Percentiles rank a stretch among this genome's conserved stretches.
Conservation (phyloP, 2,888 invertebrate genomes). For the Galerucella calmariensis region DNA sequence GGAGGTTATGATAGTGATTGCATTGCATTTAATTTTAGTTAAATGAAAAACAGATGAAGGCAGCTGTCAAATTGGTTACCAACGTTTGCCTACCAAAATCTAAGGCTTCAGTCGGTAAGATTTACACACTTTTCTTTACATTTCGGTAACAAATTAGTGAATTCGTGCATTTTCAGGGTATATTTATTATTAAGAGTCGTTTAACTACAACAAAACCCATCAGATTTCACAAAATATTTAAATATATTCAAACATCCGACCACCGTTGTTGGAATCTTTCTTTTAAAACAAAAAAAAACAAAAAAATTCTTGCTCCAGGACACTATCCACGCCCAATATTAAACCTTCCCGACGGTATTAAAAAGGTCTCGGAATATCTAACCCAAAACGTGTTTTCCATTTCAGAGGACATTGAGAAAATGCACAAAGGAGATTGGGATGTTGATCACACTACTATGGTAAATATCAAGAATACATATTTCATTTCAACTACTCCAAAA, state of each 20-base stretch:
- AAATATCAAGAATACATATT: conserved; percentile 33
- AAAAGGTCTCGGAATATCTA: conserved; percentile 9
- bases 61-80: conserved; percentile 72
- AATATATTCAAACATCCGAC: not conserved
- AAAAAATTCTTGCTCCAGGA: not conserved
- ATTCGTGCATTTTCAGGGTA: not conserved
- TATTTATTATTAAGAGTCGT: not conserved
- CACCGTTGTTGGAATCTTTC: not conserved
- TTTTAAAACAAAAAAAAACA: not conserved
- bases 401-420: conserved; percentile 57
- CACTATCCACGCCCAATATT: not conserved
- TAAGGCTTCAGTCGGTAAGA: conserved; percentile 69
- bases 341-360: conserved; percentile 5
- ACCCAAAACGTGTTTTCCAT: conserved; percentile 31
- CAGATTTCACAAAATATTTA: not conserved
- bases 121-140: not conserved
- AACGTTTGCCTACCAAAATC: conserved; percentile 75
- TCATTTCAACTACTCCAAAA: conserved; percentile 19
- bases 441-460: conserved; percentile 54
- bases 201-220: not conserved
- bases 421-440: conserved; percentile 57
- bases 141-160: too few species aligned
- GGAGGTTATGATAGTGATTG: not conserved
- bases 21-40: conserved; percentile 47
- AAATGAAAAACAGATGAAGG: conserved; percentile 70